Conservation (phyloP, 37 sponge, comb jelly and placozoan species). For the Petrosia ficiformis region DNA sequence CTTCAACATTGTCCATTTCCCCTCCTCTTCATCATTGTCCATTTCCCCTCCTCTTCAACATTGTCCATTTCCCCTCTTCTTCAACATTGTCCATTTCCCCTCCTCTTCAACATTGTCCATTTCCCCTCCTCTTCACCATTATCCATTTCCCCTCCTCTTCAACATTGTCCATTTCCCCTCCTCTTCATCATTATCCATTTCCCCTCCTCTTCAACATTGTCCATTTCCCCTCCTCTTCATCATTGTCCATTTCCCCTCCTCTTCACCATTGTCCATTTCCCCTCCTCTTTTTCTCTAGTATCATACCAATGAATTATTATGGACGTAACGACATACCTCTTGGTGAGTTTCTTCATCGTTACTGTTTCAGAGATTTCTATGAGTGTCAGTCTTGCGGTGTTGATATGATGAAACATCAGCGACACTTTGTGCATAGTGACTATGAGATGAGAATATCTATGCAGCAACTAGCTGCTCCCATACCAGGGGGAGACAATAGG, state of each 20-base stretch:
- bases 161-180: no score
- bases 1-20: not conserved
- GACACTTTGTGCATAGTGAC: slow-evolving; percentile 76
- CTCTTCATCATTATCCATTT: no score
- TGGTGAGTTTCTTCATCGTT: slow-evolving; percentile 84
- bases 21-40: not conserved
- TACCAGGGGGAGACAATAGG: slow-evolving; percentile 34
- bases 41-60: not conserved
- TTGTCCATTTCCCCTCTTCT: no score
- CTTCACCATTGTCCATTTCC: not conserved
- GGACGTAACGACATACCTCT: slow-evolving; percentile 85
- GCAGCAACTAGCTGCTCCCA: slow-evolving; percentile 35
- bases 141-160: no score
- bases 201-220: not conserved
- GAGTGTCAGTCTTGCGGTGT: slow-evolving; percentile 71
- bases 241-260: not conserved
- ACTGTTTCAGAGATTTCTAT: slow-evolving; percentile 85
- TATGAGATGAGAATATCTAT: slow-evolving; percentile 50
- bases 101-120: no score
- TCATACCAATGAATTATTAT: slow-evolving; percentile 83
- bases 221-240: not conserved
- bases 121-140: no score
- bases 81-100: no score
- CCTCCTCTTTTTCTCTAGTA: slow-evolving; percentile 8
- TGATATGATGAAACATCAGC: slow-evolving; percentile 70